Evolutionary conservation across 64 coral and sea anemone genomes (phyloP).

Genomic region (Dendrophyllia cribrosa): DNA sequence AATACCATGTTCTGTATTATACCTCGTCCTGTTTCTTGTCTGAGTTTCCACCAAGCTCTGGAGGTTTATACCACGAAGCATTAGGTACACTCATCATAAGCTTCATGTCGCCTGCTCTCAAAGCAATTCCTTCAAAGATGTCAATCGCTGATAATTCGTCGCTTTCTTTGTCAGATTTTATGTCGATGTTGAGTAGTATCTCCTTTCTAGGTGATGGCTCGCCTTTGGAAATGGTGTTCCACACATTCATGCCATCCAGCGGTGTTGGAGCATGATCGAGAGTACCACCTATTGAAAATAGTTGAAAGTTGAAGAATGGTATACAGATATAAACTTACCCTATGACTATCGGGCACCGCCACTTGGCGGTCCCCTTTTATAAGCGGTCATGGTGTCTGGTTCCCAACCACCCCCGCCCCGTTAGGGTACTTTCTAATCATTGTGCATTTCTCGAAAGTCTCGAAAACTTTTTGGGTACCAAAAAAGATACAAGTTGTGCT

Average conservation of each 20-base stretch:
- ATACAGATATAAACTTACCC: background rate
- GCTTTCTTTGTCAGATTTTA: background rate
- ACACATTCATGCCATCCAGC: slow-evolving; percentile 36
- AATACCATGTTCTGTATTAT: background rate
- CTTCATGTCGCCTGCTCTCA: slow-evolving; percentile 46
- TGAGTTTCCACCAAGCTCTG: slow-evolving; percentile 19
- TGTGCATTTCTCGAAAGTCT: no score
- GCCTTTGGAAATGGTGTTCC: slow-evolving; percentile 50
- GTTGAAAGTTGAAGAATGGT: background rate
- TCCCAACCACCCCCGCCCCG: no score
- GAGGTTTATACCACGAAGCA: slow-evolving; percentile 35
- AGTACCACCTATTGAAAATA: background rate
- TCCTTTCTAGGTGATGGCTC: slow-evolving; percentile 47
- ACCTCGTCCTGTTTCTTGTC: background rate
- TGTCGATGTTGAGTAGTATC: slow-evolving; percentile 59
- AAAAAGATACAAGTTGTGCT: no score
- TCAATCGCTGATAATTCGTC: background rate
- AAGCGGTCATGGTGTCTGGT: no score
- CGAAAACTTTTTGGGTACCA: no score
- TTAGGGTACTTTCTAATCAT: no score
- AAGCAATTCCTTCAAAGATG: slow-evolving; percentile 29
- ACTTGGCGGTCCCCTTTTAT: no score
- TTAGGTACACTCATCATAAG: slow-evolving; percentile 10
- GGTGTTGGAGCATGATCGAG: background rate
- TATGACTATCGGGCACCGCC: no score